Percentiles rank a stretch among this genome's conserved stretches.
These are phyloP conservation scores for Apostichopus leukothele DNA, from an alignment of 53 echinoderm and acorn worm species.

Conservation along the genomic window DNA sequence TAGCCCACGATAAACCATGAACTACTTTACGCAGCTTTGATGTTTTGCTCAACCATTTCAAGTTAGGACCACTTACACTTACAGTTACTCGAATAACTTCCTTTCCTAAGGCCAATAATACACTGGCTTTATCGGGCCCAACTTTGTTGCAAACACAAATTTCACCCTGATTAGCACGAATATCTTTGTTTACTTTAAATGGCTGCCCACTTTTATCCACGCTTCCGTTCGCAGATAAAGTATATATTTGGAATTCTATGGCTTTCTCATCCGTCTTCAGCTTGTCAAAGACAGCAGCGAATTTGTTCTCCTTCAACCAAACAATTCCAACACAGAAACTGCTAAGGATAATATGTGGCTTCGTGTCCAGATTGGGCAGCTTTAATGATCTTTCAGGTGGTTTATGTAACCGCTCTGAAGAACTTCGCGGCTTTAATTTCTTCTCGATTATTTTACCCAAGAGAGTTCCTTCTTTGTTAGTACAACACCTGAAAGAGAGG, in stretches of 20 bases:
- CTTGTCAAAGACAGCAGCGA: neutral
- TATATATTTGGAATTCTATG: neutral
- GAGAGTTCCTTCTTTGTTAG: neutral
- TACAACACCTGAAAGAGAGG: neutral
- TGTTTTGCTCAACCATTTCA: neutral
- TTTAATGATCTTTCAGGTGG: neutral
- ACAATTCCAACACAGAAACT: constrained; percentile 5
- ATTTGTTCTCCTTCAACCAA: constrained; percentile 7
- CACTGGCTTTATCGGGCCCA: neutral
- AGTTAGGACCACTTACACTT: neutral
- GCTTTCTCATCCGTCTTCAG: neutral
- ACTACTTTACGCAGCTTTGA: neutral
- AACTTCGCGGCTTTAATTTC: neutral
- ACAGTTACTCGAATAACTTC: neutral
- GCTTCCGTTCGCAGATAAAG: neutral
- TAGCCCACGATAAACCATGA: constrained; percentile 6
- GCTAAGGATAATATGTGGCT: neutral
- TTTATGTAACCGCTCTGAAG: neutral
- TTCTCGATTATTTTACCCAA: neutral
- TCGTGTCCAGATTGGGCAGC: neutral
- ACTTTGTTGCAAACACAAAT: neutral
- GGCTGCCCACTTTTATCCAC: neutral
- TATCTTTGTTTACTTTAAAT: neutral
- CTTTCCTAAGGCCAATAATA: neutral
- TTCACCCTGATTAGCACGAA: neutral